These are phyloP conservation scores for Prionailurus viverrinus DNA, from an alignment of 2,113 vertebrate species.

Conservation along the genomic window DNA sequence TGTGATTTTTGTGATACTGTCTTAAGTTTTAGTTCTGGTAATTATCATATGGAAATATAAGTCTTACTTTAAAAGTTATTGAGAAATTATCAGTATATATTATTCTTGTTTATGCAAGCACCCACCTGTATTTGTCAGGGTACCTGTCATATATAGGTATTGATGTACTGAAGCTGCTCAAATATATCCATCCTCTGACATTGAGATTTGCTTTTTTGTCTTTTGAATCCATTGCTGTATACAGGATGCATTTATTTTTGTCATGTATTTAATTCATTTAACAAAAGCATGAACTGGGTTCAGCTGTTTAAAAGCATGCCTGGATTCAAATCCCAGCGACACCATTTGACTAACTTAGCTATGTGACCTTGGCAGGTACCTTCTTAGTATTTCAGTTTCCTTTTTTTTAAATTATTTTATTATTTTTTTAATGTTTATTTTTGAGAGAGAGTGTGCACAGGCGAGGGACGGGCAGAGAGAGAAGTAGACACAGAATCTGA, in stretches of 20 bases:
- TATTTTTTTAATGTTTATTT: no score
- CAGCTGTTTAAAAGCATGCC: background rate
- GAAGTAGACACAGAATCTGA: no score
- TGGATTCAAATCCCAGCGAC: background rate
- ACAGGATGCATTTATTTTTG: background rate
- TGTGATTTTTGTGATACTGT: slow-evolving; percentile 7
- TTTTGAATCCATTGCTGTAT: background rate
- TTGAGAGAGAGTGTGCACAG: no score
- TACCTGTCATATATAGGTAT: background rate
- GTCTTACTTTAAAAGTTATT: background rate
- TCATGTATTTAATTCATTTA: background rate
- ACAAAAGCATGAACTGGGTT: background rate
- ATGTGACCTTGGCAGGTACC: background rate
- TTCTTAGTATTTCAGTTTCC: slow-evolving; percentile 19
- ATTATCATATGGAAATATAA: slow-evolving; percentile 6
- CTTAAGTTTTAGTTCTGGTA: background rate
- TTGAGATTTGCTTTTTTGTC: background rate
- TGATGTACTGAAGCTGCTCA: background rate
- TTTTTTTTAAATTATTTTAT: background rate
- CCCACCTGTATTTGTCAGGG: background rate
- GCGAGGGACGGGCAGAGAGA: no score
- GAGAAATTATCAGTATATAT: background rate
- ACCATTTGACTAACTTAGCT: background rate
- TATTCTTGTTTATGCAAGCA: background rate
- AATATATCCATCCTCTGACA: background rate